These are phyloP conservation scores for Dryas iulia DNA, from an alignment of 1,140 invertebrate genomes.

Conservation along the genomic window DNA sequence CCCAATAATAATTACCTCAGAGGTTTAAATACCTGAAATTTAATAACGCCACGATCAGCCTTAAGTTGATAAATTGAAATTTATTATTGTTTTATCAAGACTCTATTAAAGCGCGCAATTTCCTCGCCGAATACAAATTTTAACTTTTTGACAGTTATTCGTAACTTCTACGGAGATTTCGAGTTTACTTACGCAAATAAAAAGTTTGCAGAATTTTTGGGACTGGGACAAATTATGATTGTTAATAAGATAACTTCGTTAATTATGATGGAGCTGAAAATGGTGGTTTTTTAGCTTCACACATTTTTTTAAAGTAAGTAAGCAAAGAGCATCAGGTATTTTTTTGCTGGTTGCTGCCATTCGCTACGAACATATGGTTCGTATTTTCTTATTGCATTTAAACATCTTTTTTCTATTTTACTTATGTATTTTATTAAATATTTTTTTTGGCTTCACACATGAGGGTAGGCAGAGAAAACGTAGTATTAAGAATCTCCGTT, in stretches of 20 bases:
- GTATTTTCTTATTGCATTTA: no score
- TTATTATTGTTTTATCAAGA: constrained; percentile 4
- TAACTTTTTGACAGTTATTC: constrained; percentile 7
- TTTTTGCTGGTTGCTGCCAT: no score
- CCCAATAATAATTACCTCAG: neutral
- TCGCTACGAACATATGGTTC: no score
- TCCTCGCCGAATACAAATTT: neutral
- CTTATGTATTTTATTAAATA: no score
- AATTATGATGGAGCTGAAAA: neutral
- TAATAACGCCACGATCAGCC: neutral
- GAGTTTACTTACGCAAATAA: neutral
- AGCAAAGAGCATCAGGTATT: no score
- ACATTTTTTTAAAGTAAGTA: no score
- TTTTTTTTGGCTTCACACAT: no score
- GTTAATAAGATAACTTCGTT: neutral
- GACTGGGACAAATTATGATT: neutral
- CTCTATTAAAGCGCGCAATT: constrained; percentile 2
- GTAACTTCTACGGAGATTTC: neutral
- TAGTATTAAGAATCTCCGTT: no score
- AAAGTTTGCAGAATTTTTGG: neutral
- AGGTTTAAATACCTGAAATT: neutral
- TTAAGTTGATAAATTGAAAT: constrained; percentile 8
- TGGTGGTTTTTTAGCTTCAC: neutral
- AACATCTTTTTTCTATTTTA: no score
- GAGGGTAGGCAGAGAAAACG: no score